Evolutionary conservation across 2,888 invertebrate genomes (phyloP).

Genomic region (Ypsolopha scabrella): DNA sequence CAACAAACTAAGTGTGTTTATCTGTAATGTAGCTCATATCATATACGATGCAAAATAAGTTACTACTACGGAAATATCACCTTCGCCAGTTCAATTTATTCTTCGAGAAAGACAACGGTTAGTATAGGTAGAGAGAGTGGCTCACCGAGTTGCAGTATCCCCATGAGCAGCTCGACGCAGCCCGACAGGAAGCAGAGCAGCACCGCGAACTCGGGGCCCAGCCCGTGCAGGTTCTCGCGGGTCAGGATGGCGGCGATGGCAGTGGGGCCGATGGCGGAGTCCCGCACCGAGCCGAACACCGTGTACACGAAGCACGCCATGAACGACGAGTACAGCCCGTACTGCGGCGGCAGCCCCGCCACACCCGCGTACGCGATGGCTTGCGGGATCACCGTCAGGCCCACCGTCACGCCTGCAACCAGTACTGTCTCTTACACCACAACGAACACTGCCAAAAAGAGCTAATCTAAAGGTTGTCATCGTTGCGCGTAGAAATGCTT

Average conservation of each 20-base stretch:
- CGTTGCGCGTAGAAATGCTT: too few species aligned
- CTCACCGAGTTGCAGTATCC: slow-evolving; percentile 78
- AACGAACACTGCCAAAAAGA: too few species aligned
- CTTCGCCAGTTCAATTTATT: too few species aligned
- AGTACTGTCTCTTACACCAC: background rate
- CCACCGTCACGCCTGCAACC: slow-evolving; percentile 72
- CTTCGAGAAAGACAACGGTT: too few species aligned
- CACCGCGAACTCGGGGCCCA: slow-evolving; percentile 79
- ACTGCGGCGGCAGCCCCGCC: slow-evolving; percentile 79
- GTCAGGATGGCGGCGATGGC: slow-evolving; percentile 88
- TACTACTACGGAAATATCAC: too few species aligned
- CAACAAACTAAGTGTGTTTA: too few species aligned
- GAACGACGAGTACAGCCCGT: slow-evolving; percentile 94
- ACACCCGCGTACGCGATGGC: slow-evolving; percentile 87
- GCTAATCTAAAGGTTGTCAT: too few species aligned
- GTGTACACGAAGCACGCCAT: slow-evolving; percentile 95
- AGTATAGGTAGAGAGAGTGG: slow-evolving; percentile 62
- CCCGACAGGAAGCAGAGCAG: slow-evolving; percentile 79
- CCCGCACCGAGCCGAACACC: slow-evolving; percentile 73
- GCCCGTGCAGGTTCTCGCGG: slow-evolving; percentile 76
- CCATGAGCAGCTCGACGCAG: slow-evolving; percentile 78
- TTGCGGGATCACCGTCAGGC: slow-evolving; percentile 85
- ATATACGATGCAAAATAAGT: too few species aligned
- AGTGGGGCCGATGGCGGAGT: slow-evolving; percentile 86
- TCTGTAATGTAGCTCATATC: too few species aligned